phyloP scores from a whole-genome alignment of 2,888 invertebrate species.

The Limnephilus marmoratus region DNA sequence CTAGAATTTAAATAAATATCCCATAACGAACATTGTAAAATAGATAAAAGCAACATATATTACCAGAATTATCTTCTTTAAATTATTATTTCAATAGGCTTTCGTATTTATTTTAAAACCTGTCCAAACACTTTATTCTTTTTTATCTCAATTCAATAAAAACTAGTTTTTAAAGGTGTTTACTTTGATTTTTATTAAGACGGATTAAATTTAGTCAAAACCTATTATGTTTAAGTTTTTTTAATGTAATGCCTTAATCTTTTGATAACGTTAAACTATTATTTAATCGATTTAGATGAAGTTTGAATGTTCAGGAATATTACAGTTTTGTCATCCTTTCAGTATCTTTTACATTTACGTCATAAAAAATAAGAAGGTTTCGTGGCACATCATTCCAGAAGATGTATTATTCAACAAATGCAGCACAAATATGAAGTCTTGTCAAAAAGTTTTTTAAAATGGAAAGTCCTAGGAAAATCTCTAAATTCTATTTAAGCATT shows the following conservation, averaged over 20 bases:
- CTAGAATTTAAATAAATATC: constrained; percentile 39
- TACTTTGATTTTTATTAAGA: background rate
- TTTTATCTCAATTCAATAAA: constrained; percentile 41
- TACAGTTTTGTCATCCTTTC: background rate
- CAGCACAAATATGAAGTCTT: too few relatives aligned
- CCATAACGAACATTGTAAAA: constrained; percentile 34
- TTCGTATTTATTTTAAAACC: constrained; percentile 42
- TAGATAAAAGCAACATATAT: constrained; percentile 38
- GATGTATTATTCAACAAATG: too few relatives aligned
- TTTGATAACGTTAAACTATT: background rate
- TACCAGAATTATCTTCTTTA: constrained; percentile 27
- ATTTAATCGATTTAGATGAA: background rate
- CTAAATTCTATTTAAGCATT: too few relatives aligned
- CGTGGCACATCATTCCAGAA: too few relatives aligned
- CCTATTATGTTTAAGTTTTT: background rate
- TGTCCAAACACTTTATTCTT: constrained; percentile 26
- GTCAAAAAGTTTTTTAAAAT: too few relatives aligned
- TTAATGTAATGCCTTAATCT: constrained; percentile 2
- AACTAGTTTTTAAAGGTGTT: background rate
- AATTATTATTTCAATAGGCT: constrained; percentile 16
- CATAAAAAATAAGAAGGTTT: background rate
- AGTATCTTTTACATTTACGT: background rate
- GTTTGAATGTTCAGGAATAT: background rate
- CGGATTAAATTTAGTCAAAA: background rate
- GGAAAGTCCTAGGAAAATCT: too few relatives aligned